Evolutionary conservation across 64 coral and sea anemone species (phyloP).

Genomic region (Montipora cactus): DNA sequence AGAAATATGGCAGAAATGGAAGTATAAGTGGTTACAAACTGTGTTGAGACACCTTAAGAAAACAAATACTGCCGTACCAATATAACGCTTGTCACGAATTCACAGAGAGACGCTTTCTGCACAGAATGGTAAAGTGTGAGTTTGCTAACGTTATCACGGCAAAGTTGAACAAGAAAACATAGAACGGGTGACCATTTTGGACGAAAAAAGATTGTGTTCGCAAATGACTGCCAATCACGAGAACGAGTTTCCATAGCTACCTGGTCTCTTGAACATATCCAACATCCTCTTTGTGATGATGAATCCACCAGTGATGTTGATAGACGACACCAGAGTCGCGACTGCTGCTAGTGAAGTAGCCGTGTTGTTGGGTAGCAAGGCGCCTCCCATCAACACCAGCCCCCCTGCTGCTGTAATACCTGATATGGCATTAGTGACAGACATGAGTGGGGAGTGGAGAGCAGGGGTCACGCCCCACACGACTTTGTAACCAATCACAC

Average conservation of each 20-base stretch:
- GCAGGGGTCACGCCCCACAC: conserved; percentile 98
- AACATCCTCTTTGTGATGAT: conserved; percentile 99
- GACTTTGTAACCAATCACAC: conserved; percentile 99
- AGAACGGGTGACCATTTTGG: no score
- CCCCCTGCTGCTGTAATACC: conserved; percentile 98
- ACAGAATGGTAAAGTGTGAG: background rate
- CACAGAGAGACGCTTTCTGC: no score
- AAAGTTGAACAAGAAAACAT: no score
- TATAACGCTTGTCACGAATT: no score
- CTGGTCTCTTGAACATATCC: conserved; percentile 99
- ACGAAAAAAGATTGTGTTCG: no score
- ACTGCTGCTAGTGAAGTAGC: conserved; percentile 87
- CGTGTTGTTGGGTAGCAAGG: conserved; percentile 74
- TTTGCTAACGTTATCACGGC: no score
- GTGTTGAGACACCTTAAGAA: no score
- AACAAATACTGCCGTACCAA: no score
- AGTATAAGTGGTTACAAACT: no score
- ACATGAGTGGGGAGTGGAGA: conserved; percentile 98
- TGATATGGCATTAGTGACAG: conserved; percentile 98
- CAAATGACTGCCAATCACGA: no score
- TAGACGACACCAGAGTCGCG: conserved; percentile 92
- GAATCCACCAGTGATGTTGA: conserved; percentile 99
- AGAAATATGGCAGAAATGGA: no score
- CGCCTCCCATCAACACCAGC: conserved; percentile 97
- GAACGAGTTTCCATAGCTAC: conserved; percentile 19